Base-by-base conservation (phyloP, 2,113 vertebrate species). In the Apodemus sylvaticus region DNA sequence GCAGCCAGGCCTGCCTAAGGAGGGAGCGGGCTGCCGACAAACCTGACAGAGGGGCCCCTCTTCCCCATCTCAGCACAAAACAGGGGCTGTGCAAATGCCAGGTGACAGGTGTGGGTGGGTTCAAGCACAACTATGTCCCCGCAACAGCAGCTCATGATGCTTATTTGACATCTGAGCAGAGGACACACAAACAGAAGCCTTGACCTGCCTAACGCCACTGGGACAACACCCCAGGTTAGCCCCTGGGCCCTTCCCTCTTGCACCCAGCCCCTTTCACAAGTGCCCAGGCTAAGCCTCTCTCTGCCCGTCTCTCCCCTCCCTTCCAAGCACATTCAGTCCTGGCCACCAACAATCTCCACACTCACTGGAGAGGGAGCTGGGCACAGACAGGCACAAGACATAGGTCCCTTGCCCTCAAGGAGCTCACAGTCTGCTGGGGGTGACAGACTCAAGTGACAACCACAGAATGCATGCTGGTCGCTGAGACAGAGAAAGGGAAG, bases 341-440 rank as follows among this genome's bases (percentile, higher is more conserved):
- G 2, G 45, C 53, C 78, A 42, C 73, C 89, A 81, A 53, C n/a
- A 3, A 7, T 51, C n/a, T 86, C 77, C 83, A 86, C 77, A 83
- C 62, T 74, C 92, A 48, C 58, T 13, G 0, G 0, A 42, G 87
- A 86, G 85, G 66, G 70, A 58, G 81, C 86, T 5, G 2, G 81
- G 62, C 20, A 22, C 86, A 90, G 73, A 71, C 36, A 24, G 83
- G 89, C 53, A 88, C 20, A 2, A 7, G n/a, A 73, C 66, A 45
- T 13, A 0, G 53, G 70, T 48, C 88, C 97, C 81, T 92, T 97
- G 97, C 97, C 92, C 97, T 73, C 96, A 9, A 95, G 96, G 96
- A 60, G 94, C 97, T 96, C 86, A 97, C 96, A 96, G 94, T 97
- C 97, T 98, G 71, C 79, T 48, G 77, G 87, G 78, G 45, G 64